Evolutionary conservation across 2,113 vertebrate genomes (phyloP), one percentile per base, ranked within the genome.

Genomic region (Gorsachius goisagi): DNA sequence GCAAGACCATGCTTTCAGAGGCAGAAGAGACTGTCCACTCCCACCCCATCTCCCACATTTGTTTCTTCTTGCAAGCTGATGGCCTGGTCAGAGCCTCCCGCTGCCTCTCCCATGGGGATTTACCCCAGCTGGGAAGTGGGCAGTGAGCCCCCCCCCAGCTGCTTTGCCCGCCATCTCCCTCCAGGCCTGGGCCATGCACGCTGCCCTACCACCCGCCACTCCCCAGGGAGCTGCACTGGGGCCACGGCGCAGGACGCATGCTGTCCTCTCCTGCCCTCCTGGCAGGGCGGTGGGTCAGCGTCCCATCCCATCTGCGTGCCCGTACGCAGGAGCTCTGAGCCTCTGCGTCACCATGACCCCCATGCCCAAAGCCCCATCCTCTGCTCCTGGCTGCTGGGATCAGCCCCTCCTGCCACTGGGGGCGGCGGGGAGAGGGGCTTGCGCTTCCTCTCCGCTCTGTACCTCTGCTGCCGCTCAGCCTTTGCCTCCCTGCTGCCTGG

Each of bases 261-360:
- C 23, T 0, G 0, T 41, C 9, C 35, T 56, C 6, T 37, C 12
- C 6, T 44, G 2, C n/a, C 17, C 14, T 71, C 33, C 37, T 1
- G 5, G 11, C 33, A 15, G 56, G 53, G 24, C 2, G 1, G 17
- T 47, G 44, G 44, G 33, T 23, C 7, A 9, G 20, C 56, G n/a
- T 39, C 21, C 35, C 24, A 9, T 21, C 64, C 52, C 20, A 5
- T 30, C 77, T 64, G 27, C 18, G 2, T 50, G 13, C 32, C 9
- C 5, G 3, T 33, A 23, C 3, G 7, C 28, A 55, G 45, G n/a
- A 79, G 15, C 49, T 71, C 49, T 0, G 2, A 28, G 41, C 30
- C 41, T 32, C 68, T 53, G 12, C 26, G 56, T 47, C 1, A 0
- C 22, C 12, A 11, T 39, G 44, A 47, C 28, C 18, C 4, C 16